A percentile compares a stretch with the other conserved stretches of the same genome.
Conservation (phyloP, 2,113 vertebrate genomes). For the Neotoma lepida region DNA sequence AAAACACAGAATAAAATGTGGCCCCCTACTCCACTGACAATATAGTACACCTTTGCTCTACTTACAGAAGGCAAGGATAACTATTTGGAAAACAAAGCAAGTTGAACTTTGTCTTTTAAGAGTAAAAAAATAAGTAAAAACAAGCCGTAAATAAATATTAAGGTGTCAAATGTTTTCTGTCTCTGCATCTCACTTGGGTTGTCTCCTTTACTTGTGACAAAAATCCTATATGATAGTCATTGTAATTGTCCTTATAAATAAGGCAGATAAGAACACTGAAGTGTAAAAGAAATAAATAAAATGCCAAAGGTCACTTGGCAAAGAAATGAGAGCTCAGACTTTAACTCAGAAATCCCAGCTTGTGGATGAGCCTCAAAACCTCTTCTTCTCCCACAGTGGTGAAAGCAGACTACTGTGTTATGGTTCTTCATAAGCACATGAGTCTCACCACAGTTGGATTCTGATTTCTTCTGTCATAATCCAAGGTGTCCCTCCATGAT, state of each 20-base stretch:
- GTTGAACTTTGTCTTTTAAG: neutral
- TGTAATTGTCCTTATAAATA: neutral
- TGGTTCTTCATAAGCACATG: neutral
- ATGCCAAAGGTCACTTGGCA: neutral
- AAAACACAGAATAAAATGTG: neutral
- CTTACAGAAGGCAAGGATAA: neutral
- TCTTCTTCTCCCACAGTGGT: neutral
- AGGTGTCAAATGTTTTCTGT: neutral
- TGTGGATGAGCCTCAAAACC: neutral
- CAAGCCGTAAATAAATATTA: neutral
- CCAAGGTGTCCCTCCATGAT: neutral
- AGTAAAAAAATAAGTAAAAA: neutral
- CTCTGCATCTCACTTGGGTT: neutral
- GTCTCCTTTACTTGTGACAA: conserved; percentile 21
- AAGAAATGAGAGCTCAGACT: neutral
- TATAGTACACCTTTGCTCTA: neutral
- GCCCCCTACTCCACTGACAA: neutral
- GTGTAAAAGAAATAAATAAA: neutral
- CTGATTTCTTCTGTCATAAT: neutral
- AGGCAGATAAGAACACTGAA: neutral
- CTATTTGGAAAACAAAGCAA: neutral
- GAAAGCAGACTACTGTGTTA: neutral
- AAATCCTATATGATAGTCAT: neutral
- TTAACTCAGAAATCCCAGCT: neutral
- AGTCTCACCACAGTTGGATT: neutral